Base-by-base conservation (phyloP, 2,797 vertebrate species). In the Gadopsis bispinosus region DNA sequence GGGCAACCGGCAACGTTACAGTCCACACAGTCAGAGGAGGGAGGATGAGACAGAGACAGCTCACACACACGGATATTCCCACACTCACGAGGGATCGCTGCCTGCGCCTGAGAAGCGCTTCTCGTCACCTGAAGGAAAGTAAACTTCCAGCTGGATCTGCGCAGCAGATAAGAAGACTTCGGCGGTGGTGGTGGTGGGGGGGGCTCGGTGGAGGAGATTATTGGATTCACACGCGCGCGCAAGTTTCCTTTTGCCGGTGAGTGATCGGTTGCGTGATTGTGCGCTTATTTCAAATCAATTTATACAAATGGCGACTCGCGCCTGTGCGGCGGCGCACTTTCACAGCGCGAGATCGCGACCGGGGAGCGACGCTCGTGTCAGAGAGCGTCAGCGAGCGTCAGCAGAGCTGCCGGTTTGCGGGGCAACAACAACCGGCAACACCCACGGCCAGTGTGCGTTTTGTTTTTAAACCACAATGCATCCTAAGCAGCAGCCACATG, bases 291-390 rank as follows among this genome's bases (percentile, higher is more conserved):
- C 55, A 65, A 62, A 47, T 86, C 87, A 89, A 84, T 91, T 90
- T 81, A 87, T 88, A 88, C n/a, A 58, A 79, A 22, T 5, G 10
- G 58, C 74, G 81, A 74, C 87, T 91, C 83, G 80, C 86, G 83
- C 70, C 7, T 2, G 60, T 11, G 14, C 39, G 64, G 12, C 48
- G 58, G 37, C 70, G 81, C 19, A 39, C 37, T 85, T 81, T 72
- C 79, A 55, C 35, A 2, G 9, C 0, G n/a, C n/a, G n/a, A n/a
- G n/a, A n/a, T n/a, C n/a, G n/a, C n/a, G n/a, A n/a, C n/a, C n/a
- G n/a, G n/a, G n/a, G n/a, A n/a, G n/a, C n/a, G n/a, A n/a, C n/a
- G n/a, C n/a, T n/a, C n/a, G n/a, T n/a, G n/a, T n/a, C n/a, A n/a
- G n/a, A n/a, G n/a, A n/a, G n/a, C n/a, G n/a, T n/a, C n/a, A n/a